Evolutionary conservation across 2,888 invertebrate species (phyloP), one percentile per base, ranked within the genome.

Genomic region (Parnassius mnemosyne): DNA sequence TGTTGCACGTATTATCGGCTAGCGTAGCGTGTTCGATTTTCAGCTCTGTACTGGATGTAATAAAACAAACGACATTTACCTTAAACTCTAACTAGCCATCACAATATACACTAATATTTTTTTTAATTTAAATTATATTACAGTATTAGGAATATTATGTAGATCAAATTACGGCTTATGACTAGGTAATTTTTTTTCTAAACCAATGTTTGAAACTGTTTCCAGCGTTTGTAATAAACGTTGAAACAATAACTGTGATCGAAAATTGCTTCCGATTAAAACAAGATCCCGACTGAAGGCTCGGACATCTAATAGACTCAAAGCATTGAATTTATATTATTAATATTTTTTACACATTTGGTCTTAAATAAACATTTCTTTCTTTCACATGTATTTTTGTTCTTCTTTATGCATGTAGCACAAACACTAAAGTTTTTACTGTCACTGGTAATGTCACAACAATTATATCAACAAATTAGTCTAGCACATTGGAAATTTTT

Each of bases 161-260:
- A 83, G 82, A 79, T 81, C 76, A 77, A 85, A 81, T 83, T 85
- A 86, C 83, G 87, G 78, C 89, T 90, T 91, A 89, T 90, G 90
- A 91, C 90, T 91, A 91, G 90, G 85, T 86, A 87, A 83, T 84
- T 76, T 85, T 85, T 79, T 84, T 82, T 81, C 87, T 88, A 87
- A 84, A 77, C 80, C 76, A 78, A 81, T 77, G 75, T 79, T 83
- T 75, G 77, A 79, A 75, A 80, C 72, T 68, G 70, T 70, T 53
- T 72, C 68, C 61, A 71, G 72, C 72, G 70, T 74, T 73, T 69
- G 65, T 62, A 64, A 51, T 71, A 69, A 71, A 71, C 68, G 62
- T 73, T 56, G 56, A 52, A 62, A 65, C 62, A 55, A 57, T 58
- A 56, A 65, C 44, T 42, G 46, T 10, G 55, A 63, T 51, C 46